Percentiles rank a stretch among this genome's conserved stretches.
phyloP scores from a whole-genome alignment of 2,797 vertebrate genomes.

The Rhodeus uyekii region DNA sequence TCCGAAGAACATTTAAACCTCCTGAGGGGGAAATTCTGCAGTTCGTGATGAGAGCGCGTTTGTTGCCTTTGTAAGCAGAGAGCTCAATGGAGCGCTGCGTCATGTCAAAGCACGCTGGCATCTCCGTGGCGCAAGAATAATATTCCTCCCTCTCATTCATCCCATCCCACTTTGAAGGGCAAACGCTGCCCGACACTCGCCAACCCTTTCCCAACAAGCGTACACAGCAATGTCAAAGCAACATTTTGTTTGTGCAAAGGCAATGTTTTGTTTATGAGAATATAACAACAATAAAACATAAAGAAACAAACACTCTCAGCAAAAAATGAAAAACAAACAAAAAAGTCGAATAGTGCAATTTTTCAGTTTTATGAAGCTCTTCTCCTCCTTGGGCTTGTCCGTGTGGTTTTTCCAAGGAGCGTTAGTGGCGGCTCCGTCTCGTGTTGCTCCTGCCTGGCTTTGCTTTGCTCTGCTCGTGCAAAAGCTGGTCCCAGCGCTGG shows the following conservation, averaged over 20 bases:
- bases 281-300: conserved; percentile 71
- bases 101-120: conserved; percentile 32
- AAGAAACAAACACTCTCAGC: conserved; percentile 75
- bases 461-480: conserved; percentile 72
- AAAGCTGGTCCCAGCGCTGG: conserved; percentile 84
- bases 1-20: conserved; percentile 37
- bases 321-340: conserved; percentile 77
- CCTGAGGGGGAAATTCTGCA: conserved; percentile 28
- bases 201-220: conserved; percentile 21
- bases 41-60: conserved; percentile 20
- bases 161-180: conserved; percentile 16
- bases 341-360: conserved; percentile 96
- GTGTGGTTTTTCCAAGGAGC: conserved; percentile 59
- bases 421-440: conserved; percentile 70
- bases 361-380: conserved; percentile 75
- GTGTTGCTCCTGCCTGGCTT: conserved; percentile 64
- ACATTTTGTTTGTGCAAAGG: conserved; percentile 77
- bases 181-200: conserved; percentile 14
- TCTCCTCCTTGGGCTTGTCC: conserved; percentile 61
- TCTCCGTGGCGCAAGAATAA: conserved; percentile 35
- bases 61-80: conserved; percentile 19
- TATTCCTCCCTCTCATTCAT: conserved; percentile 19
- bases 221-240: conserved; percentile 60
- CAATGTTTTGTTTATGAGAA: conserved; percentile 69
- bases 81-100: conserved; percentile 44